phyloP scores from a whole-genome alignment of 2,113 vertebrate species.

The Zapornia atra region DNA sequence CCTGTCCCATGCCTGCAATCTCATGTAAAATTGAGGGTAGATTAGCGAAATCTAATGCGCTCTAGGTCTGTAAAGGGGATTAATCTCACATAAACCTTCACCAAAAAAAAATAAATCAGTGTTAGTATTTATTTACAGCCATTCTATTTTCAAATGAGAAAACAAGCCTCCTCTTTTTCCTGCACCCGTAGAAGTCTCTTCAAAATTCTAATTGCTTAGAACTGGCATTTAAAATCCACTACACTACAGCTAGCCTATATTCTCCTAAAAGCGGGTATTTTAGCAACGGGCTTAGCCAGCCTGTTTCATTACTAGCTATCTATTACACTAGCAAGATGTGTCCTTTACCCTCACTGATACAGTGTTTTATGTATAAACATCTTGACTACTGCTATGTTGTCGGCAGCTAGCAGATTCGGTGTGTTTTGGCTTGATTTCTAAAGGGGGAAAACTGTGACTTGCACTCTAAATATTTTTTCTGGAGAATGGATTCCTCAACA shows the following conservation, averaged over 20 bases:
- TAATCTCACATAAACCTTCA: not conserved
- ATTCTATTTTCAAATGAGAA: not conserved
- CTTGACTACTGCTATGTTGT: not conserved
- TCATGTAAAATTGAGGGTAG: not conserved
- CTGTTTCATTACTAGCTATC: not conserved
- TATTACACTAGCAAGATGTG: not conserved
- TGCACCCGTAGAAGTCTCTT: not conserved
- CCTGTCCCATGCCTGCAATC: not conserved
- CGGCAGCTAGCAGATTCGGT: not conserved
- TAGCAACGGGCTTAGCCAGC: not conserved
- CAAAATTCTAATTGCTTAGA: not conserved
- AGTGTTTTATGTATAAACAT: conserved; percentile 22
- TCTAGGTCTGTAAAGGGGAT: not conserved
- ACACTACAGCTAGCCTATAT: not conserved
- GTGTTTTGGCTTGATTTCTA: conserved; percentile 43
- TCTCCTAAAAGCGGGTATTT: not conserved
- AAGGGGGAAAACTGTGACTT: conserved; percentile 19
- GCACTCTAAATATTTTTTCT: conserved; percentile 58
- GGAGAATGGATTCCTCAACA: conserved; percentile 22
- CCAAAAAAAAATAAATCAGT: not conserved
- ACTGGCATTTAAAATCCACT: not conserved
- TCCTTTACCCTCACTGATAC: not conserved
- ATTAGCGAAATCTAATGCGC: not conserved
- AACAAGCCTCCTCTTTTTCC: not conserved
- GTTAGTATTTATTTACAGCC: not conserved